A percentile compares a stretch with the other conserved stretches of the same genome.
Conservation (phyloP, 2,113 vertebrate species). For the Beaufortia kweichowensis region DNA sequence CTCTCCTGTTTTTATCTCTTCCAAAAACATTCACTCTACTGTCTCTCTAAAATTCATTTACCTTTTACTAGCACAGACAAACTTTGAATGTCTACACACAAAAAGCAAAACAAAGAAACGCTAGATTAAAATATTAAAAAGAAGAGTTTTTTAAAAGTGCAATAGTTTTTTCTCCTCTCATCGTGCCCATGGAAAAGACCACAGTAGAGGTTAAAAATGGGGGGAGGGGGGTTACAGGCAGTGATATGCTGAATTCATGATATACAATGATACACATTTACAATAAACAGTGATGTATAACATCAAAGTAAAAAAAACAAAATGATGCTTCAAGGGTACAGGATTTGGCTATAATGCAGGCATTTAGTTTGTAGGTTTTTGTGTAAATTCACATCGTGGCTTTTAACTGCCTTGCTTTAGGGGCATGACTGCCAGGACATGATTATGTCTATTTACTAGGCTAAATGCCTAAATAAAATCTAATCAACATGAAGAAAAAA, state of each 20-base stretch:
- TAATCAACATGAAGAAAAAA: not conserved
- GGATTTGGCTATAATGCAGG: constrained; percentile 25
- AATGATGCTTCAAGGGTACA: constrained; percentile 41
- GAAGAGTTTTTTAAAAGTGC: constrained; percentile 80
- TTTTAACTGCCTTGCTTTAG: constrained; percentile 1
- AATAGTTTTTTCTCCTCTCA: constrained; percentile 76
- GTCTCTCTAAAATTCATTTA: constrained; percentile 65
- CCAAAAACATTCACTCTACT: constrained; percentile 75
- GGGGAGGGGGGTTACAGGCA: constrained; percentile 71
- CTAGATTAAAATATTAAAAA: constrained; percentile 4
- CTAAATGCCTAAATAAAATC: not conserved
- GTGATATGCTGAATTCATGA: constrained; percentile 87
- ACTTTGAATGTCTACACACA: constrained; percentile 42
- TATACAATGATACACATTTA: constrained; percentile 69
- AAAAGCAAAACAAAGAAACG: constrained; percentile 44
- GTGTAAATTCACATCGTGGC: not conserved
- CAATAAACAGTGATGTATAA: constrained; percentile 85
- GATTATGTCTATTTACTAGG: constrained; percentile 16
- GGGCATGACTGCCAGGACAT: not conserved
- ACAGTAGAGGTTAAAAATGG: constrained; percentile 84
- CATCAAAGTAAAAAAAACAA: constrained; percentile 78
- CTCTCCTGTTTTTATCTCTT: constrained; percentile 48
- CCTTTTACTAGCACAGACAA: constrained; percentile 43
- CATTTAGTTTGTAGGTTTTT: not conserved
- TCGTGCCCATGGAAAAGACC: constrained; percentile 87